phyloP scores from a whole-genome alignment of 1,140 invertebrate species.

The Lethrus apterus region DNA sequence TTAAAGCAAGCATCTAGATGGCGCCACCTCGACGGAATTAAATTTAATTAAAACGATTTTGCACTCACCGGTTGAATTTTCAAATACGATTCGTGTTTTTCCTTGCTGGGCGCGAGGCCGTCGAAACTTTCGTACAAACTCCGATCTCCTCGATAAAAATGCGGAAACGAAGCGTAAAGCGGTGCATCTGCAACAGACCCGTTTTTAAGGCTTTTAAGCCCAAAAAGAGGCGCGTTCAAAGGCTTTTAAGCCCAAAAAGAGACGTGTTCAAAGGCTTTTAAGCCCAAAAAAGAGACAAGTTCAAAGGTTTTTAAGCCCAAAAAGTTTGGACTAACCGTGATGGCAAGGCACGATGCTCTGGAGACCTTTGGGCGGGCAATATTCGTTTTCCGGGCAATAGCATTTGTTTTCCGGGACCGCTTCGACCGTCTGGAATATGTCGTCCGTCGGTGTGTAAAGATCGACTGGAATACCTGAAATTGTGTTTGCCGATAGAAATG shows the following conservation, averaged over 20 bases:
- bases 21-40: no score
- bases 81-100: slow-evolving; percentile 71
- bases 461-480: slow-evolving; percentile 57
- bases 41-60: no score
- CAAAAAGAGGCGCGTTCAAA: neutral
- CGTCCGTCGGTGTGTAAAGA: slow-evolving; percentile 61
- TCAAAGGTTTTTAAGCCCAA: neutral
- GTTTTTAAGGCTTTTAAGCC: neutral
- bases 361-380: slow-evolving; percentile 64
- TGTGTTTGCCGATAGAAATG: neutral
- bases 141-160: slow-evolving; percentile 78
- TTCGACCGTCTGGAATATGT: slow-evolving; percentile 59
- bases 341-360: slow-evolving; percentile 83
- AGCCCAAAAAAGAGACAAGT: neutral
- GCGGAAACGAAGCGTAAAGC: slow-evolving; percentile 79
- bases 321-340: slow-evolving; percentile 54
- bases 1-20: no score
- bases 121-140: slow-evolving; percentile 60
- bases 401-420: slow-evolving; percentile 70
- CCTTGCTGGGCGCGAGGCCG: slow-evolving; percentile 62
- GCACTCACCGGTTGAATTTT: slow-evolving; percentile 77
- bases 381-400: slow-evolving; percentile 62
- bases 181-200: slow-evolving; percentile 59
- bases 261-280: neutral
- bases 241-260: neutral